Evolutionary conservation across 2,888 invertebrate genomes (phyloP).

Genomic region (Cantharis nigra): DNA sequence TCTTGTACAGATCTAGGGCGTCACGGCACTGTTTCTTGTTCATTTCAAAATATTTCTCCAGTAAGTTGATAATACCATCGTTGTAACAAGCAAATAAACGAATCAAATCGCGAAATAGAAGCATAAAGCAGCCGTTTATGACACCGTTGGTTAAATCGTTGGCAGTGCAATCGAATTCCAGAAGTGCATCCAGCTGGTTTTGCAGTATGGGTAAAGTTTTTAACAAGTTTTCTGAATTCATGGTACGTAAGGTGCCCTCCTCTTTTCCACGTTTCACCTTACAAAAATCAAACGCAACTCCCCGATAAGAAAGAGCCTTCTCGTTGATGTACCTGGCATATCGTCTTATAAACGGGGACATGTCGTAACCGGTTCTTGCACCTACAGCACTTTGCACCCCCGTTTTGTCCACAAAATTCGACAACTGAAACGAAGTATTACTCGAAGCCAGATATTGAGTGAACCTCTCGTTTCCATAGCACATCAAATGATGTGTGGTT

Average conservation of each 20-base stretch:
- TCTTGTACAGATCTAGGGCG: constrained; percentile 97
- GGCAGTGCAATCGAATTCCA: constrained; percentile 97
- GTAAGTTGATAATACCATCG: constrained; percentile 97
- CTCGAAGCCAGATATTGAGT: constrained; percentile 99
- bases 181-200: constrained; percentile 91
- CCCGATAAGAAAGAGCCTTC: constrained; percentile 97
- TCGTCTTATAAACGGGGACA: constrained; percentile 98
- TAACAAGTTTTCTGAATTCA: constrained; percentile 96
- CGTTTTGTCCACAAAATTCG: constrained; percentile 96
- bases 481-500: constrained; percentile 98
- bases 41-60: constrained; percentile 99
- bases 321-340: constrained; percentile 99
- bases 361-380: constrained; percentile 84
- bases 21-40: constrained; percentile 99
- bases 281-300: constrained; percentile 99
- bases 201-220: constrained; percentile 97
- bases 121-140: constrained; percentile 98
- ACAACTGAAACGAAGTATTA: constrained; percentile 98
- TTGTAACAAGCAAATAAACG: constrained; percentile 99
- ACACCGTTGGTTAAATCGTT: constrained; percentile 94
- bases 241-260: constrained; percentile 95
- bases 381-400: constrained; percentile 90
- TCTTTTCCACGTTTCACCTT: constrained; percentile 99
- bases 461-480: constrained; percentile 99
- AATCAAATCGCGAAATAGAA: constrained; percentile 98